Percentiles rank a stretch among this genome's conserved stretches.
Evolutionary conservation across 1,140 invertebrate genomes (phyloP).

Genomic region (Drosophila leontia): DNA sequence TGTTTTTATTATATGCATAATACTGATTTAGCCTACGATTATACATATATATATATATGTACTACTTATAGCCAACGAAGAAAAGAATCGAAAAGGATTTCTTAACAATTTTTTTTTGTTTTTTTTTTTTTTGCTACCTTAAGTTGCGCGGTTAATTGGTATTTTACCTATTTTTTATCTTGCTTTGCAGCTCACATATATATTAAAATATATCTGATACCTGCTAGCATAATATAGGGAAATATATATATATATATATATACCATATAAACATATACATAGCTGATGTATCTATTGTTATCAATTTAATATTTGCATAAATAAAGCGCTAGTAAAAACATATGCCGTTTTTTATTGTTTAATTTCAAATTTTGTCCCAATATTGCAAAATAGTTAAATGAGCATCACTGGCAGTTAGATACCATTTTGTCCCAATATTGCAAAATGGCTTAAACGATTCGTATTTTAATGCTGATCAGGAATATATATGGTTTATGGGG

Average conservation of each 20-base stretch:
- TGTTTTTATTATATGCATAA: constrained; percentile 56
- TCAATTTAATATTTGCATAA: constrained; percentile 79
- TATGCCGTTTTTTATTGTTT: too few species aligned
- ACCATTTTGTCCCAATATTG: too few species aligned
- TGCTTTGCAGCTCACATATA: constrained; percentile 41
- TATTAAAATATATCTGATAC: constrained; percentile 59
- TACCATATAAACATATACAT: constrained; percentile 40
- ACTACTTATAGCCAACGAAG: constrained; percentile 45
- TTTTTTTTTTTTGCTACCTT: constrained; percentile 56
- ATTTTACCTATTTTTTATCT: constrained; percentile 40
- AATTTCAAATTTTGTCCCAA: too few species aligned
- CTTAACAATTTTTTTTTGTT: constrained; percentile 21
- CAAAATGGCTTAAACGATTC: too few species aligned
- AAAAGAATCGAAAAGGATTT: constrained; percentile 21
- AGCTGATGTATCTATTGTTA: constrained; percentile 79
- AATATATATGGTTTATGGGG: too few species aligned
- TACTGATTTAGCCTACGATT: constrained; percentile 36
- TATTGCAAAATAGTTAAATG: too few species aligned
- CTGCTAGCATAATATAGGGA: constrained; percentile 42
- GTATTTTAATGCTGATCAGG: too few species aligned
- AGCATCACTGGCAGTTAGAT: too few species aligned
- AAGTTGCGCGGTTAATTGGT: constrained; percentile 76
- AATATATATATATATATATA: constrained; percentile 38
- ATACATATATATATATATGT: constrained; percentile 20
- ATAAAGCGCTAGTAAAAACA: constrained; percentile 73